phyloP scores from a whole-genome alignment of 23 tunicate species.

The Aplidium turbinatum region DNA sequence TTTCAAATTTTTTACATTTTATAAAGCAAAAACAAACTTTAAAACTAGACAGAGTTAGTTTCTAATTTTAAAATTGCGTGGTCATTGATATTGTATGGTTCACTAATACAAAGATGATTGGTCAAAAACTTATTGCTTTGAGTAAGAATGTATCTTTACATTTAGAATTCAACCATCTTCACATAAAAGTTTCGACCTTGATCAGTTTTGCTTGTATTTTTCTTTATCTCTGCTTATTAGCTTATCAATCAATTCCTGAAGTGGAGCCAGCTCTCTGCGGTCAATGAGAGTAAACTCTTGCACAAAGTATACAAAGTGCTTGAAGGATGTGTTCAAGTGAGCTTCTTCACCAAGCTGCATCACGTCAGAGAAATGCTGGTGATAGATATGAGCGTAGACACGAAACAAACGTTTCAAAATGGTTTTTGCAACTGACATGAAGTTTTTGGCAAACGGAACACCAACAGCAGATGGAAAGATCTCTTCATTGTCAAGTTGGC shows the following conservation, averaged over 20 bases:
- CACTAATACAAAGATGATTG: no score
- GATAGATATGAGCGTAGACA: conserved; percentile 97
- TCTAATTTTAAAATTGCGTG: no score
- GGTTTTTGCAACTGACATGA: conserved; percentile 83
- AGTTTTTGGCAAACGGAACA: conserved; percentile 90
- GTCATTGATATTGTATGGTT: no score
- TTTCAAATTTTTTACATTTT: no score
- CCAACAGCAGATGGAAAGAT: conserved; percentile 92
- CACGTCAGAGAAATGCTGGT: conserved; percentile 92
- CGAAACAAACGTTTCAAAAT: conserved; percentile 91
- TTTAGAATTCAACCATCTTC: no score
- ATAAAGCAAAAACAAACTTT: no score
- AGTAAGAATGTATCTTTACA: no score
- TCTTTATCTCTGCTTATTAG: conserved; percentile 82
- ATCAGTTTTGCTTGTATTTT: conserved; percentile 74
- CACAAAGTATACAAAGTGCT: conserved; percentile 94
- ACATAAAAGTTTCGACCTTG: no score
- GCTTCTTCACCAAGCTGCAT: conserved; percentile 88
- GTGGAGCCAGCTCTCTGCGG: conserved; percentile 85
- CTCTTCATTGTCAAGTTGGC: conserved; percentile 89
- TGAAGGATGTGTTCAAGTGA: conserved; percentile 94
- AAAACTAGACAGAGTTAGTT: no score
- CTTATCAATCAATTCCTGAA: conserved; percentile 91
- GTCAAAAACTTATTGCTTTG: no score
- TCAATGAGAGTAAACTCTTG: conserved; percentile 90